Percentiles rank a stretch among this genome's conserved stretches.
Evolutionary conservation across 1,140 invertebrate species (phyloP).

Genomic region (Euura saliciscinereae): DNA sequence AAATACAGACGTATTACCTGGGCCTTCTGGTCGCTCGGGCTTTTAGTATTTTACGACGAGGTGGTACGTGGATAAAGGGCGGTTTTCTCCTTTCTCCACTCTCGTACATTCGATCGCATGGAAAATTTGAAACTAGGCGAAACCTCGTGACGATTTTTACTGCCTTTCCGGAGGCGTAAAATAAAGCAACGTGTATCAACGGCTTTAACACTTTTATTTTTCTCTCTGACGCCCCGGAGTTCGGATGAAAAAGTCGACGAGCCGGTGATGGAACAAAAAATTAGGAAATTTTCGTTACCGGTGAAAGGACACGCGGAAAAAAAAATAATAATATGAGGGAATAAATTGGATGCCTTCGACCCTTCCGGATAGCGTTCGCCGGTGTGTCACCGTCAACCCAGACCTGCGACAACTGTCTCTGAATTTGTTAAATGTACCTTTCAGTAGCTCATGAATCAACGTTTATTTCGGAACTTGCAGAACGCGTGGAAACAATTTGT

Average conservation of each 20-base stretch:
- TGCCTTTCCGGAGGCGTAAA: not conserved
- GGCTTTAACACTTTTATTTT: not conserved
- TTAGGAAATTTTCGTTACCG: not conserved
- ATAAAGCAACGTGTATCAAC: not conserved
- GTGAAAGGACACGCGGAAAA: not conserved
- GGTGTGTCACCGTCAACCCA: not conserved
- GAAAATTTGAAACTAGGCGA: slow-evolving; percentile 2
- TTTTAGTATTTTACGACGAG: slow-evolving; percentile 3
- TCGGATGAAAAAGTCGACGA: not conserved
- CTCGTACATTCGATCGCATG: not conserved
- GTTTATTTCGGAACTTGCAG: not conserved
- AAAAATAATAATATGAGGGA: not conserved
- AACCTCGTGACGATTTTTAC: slow-evolving; percentile 5
- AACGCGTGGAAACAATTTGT: not conserved
- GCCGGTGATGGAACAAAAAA: too few species aligned
- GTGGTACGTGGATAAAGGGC: not conserved
- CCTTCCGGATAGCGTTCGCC: not conserved
- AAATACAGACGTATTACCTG: slow-evolving; percentile 7
- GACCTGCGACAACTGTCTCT: not conserved
- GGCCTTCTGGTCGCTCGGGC: not conserved
- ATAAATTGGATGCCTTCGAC: not conserved
- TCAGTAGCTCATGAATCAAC: not conserved
- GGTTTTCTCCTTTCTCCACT: not conserved
- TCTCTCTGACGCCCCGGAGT: slow-evolving; percentile 8
- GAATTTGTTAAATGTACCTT: slow-evolving; percentile 1